Percentiles rank a stretch among this genome's conserved stretches.
Conservation (phyloP, 2,113 vertebrate genomes). For the Nicator chloris region DNA sequence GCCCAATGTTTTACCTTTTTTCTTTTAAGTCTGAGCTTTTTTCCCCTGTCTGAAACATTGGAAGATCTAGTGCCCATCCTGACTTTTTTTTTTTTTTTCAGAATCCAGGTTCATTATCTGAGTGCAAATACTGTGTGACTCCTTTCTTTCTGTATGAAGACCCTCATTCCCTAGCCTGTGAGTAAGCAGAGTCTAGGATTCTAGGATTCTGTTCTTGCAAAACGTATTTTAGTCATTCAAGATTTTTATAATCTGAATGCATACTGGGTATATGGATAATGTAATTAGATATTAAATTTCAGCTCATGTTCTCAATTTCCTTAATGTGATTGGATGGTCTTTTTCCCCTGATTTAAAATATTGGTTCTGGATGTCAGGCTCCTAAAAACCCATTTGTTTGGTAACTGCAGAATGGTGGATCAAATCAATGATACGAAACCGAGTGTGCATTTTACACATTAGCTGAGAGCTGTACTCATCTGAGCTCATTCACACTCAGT, state of each 20-base stretch:
- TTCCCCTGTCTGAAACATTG: not conserved
- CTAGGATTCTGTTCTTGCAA: not conserved
- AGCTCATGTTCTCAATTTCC: constrained; percentile 15
- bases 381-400: not conserved
- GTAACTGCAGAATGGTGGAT: not conserved
- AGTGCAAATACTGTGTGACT: not conserved
- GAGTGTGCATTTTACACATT: constrained; percentile 1
- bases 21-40: not conserved
- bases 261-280: not conserved
- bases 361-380: not conserved
- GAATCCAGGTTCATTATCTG: not conserved
- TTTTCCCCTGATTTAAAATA: constrained; percentile 12
- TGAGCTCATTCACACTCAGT: not conserved
- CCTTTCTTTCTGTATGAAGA: not conserved
- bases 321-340: constrained; percentile 12
- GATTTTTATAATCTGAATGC: not conserved
- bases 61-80: not conserved
- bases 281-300: constrained; percentile 1
- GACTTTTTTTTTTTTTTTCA: not conserved
- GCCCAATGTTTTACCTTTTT: not conserved
- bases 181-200: not conserved
- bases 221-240: not conserved
- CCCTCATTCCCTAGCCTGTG: not conserved
- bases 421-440: constrained; percentile 14
- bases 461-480: not conserved